Evolutionary conservation across 2,113 vertebrate species (phyloP), one percentile per base, ranked within the genome.

Genomic region (Marmota flaviventris): DNA sequence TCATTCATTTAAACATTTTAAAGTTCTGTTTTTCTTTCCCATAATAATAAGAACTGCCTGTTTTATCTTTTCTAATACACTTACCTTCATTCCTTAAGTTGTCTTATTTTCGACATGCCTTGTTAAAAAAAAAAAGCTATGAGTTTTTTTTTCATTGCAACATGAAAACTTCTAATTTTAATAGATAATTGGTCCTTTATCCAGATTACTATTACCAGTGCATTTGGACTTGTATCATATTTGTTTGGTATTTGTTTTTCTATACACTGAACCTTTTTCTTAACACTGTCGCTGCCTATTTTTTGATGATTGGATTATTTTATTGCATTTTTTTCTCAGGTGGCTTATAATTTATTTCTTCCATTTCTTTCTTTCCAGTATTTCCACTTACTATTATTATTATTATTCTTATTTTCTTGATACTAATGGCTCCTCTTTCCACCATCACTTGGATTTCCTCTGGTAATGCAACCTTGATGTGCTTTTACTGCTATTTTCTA

Each of bases 281-380:
- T 1, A 4, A 2, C 13, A 34, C 8, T 39, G 13, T 37, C 53
- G 79, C 34, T 77, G 22, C 34, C 45, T 89, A 12, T 48, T 70
- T 91, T 95, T 70, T 51, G 14, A 94, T 92, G 45, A 85, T 69
- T 56, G 11, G 56, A 76, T 96, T 89, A 82, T 76, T 92, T 81
- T 81, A 75, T 81, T 95, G 17, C 27, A 89, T 67, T 92, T 89
- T 69, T 24, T 27, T 2, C 13, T 63, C 34, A 53, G 56, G 56
- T 78, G 56, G 20, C n/a, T 93, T 89, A 37, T 89, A 91, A 88
- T 32, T 76, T 88, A 48, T 39, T 29, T 29, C 5, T 91, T 9
- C 58, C n/a, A 53, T 69, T 88, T 91, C 65, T 85, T 24, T 88
- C 63, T 58, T 81, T 90, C 14, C 83, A 39, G 10, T 83, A 77